These are phyloP conservation scores for Sitta europaea DNA, from an alignment of 2,113 vertebrate genomes.

Conservation along the genomic window DNA sequence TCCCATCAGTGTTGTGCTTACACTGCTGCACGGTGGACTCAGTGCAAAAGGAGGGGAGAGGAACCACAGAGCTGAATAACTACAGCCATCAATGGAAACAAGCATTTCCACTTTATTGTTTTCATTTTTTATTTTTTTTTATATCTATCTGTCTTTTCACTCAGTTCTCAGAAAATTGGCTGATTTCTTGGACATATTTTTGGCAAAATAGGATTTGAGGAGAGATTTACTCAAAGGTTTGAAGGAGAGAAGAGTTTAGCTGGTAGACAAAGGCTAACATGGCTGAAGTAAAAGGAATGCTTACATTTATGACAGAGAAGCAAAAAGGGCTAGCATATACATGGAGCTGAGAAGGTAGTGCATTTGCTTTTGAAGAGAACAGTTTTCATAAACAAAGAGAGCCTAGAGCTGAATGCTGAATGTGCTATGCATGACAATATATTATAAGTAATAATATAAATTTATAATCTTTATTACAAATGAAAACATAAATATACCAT, in stretches of 20 bases:
- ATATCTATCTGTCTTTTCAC: background rate
- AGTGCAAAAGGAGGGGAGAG: background rate
- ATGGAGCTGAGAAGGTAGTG: background rate
- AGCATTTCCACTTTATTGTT: background rate
- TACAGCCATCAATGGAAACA: background rate
- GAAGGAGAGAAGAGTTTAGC: background rate
- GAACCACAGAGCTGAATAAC: background rate
- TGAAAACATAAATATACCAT: background rate
- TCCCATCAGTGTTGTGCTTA: accelerated
- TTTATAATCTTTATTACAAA: background rate
- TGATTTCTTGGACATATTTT: background rate
- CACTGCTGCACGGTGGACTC: accelerated
- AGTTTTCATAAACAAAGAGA: background rate
- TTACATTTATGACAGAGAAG: background rate
- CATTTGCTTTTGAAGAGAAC: background rate
- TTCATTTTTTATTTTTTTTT: background rate
- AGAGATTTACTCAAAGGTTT: background rate
- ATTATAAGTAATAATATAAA: background rate
- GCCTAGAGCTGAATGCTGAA: background rate
- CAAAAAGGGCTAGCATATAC: background rate
- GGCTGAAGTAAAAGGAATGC: background rate
- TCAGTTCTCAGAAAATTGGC: background rate
- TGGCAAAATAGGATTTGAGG: background rate
- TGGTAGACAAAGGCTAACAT: background rate
- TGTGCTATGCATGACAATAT: background rate